Evolutionary conservation across 2,113 vertebrate species (phyloP), one percentile per base, ranked within the genome.

Genomic region (Progne subis): DNA sequence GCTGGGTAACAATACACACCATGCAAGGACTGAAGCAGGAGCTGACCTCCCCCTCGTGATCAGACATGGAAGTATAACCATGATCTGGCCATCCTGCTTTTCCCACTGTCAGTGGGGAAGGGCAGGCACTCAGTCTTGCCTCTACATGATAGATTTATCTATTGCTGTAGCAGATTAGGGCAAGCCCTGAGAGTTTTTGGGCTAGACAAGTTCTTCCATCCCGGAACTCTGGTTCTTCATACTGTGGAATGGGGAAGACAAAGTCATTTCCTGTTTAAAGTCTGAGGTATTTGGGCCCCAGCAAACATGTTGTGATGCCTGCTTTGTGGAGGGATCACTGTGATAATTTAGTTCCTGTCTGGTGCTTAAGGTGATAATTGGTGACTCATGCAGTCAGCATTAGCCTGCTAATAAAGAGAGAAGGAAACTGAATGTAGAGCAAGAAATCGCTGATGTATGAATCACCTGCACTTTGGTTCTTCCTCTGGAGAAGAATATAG

Each of bases 391-490:
- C 32, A 65, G 34, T 55, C 89, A 57, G 32, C 31, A 69, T 47
- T 37, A 61, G 43, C 52, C 70, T 83, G 63, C 84, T 96, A 70
- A 56, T 81, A 87, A 90, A 64, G 64, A 64, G 37, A 52, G 59
- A 50, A 52, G 67, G 32, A 52, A 85, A 86, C 71, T 41, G 79
- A 78, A 47, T 88, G 55, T 11, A 91, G 81, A 86, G 72, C 52
- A 81, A 91, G 75, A 74, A 92, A 53, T 70, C 46, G 31, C 28
- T 55, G 31, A 23, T 59, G 39, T 72, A 15, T 90, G 76, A 94
- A 91, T 92, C 84, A 92, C 67, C 50, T 88, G 65, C 72, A 49
- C 65, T 92, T 78, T 61, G 37, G 43, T 94, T 24, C 88, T 94
- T 74, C n/a, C 1, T 1, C 76, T 92, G 44, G 18, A 65, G 81